A percentile compares a stretch with the other conserved stretches of the same genome.
These are phyloP conservation scores for Centroberyx gerrardi DNA, from an alignment of 2,797 vertebrate genomes.

Conservation along the genomic window DNA sequence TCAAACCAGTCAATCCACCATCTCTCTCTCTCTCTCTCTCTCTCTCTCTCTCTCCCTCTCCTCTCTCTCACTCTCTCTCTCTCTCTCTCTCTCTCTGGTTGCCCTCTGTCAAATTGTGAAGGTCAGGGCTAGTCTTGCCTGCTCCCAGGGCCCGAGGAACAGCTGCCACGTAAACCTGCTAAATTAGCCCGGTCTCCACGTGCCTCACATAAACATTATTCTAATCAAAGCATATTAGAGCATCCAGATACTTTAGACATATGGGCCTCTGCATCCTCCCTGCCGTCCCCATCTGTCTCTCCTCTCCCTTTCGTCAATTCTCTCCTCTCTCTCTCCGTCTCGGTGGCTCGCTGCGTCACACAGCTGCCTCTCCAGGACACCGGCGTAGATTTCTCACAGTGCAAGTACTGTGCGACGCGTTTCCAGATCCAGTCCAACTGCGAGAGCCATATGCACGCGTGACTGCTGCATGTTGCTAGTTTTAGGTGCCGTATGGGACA, in stretches of 20 bases:
- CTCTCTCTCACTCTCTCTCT: conserved; percentile 7
- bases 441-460: conserved; percentile 49
- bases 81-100: conserved; percentile 22
- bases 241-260: conserved; percentile 86
- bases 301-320: conserved; percentile 42
- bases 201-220: conserved; percentile 84
- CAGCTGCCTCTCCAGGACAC: conserved; percentile 76
- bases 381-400: conserved; percentile 45
- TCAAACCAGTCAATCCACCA: too few relatives aligned
- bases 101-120: conserved; percentile 73
- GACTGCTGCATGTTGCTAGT: conserved; percentile 37
- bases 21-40: not conserved
- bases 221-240: conserved; percentile 88
- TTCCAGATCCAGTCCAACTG: conserved; percentile 65
- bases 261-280: conserved; percentile 83
- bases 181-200: conserved; percentile 81
- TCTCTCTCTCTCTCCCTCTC: not conserved
- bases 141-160: conserved; percentile 71
- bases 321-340: conserved; percentile 60
- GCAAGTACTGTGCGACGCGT: conserved; percentile 58
- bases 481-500: conserved; percentile 26
- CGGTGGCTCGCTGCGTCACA: conserved; percentile 55
- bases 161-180: conserved; percentile 84
- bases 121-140: conserved; percentile 60
- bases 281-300: conserved; percentile 85